Evolutionary conservation across 2,113 vertebrate genomes (phyloP).

Genomic region (Sitta europaea): DNA sequence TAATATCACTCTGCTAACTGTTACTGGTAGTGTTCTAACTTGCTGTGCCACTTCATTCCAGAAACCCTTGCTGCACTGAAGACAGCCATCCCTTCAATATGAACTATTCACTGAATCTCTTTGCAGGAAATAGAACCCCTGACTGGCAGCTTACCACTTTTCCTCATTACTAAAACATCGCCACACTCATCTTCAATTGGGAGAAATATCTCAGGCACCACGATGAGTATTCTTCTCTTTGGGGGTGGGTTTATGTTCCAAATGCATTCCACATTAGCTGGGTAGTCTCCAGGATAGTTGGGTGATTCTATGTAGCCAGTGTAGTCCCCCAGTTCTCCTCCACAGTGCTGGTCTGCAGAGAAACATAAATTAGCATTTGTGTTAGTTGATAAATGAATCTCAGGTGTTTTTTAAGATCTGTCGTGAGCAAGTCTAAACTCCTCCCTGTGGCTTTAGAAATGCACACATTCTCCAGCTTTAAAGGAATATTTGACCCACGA

Average conservation of each 20-base stretch:
- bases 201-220: constrained; percentile 83
- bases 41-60: not conserved
- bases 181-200: constrained; percentile 82
- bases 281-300: constrained; percentile 83
- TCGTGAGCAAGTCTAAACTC: not conserved
- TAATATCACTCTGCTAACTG: not conserved
- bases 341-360: constrained; percentile 78
- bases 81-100: not conserved
- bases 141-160: constrained; percentile 70
- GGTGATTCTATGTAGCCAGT: constrained; percentile 82
- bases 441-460: not conserved
- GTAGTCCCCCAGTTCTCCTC: constrained; percentile 81
- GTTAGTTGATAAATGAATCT: not conserved
- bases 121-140: not conserved
- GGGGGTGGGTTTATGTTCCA: constrained; percentile 82
- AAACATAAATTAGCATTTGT: not conserved
- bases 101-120: not conserved
- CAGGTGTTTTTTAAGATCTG: not conserved
- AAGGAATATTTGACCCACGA: not conserved
- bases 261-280: constrained; percentile 78
- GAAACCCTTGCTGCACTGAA: not conserved
- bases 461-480: not conserved
- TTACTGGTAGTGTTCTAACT: not conserved
- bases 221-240: constrained; percentile 79
- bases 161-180: constrained; percentile 81